These are phyloP conservation scores for Pachycephus smyrnensis DNA, from an alignment of 2,888 invertebrate genomes.

Conservation along the genomic window DNA sequence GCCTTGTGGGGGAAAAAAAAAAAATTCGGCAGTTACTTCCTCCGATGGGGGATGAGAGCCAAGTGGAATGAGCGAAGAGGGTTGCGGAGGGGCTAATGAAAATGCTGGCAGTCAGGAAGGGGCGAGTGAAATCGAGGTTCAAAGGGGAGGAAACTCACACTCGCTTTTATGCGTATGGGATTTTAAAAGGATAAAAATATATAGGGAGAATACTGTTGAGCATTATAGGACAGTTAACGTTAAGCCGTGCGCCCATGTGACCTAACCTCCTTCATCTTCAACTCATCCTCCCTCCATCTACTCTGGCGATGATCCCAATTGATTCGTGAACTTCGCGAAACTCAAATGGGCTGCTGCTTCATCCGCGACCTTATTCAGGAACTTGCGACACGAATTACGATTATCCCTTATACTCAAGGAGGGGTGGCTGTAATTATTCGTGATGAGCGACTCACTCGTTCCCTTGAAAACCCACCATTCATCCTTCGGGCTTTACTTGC, in stretches of 20 bases:
- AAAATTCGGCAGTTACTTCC: constrained; percentile 25
- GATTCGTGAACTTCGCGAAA: background rate
- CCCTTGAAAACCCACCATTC: background rate
- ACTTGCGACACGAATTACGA: background rate
- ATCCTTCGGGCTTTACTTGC: background rate
- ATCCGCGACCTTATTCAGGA: background rate
- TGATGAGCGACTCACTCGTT: background rate
- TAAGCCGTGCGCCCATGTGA: background rate
- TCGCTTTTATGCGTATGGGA: background rate
- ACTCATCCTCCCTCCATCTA: background rate
- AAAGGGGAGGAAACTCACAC: background rate
- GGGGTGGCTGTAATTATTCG: background rate
- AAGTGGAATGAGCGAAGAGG: constrained; percentile 11
- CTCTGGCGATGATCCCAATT: background rate
- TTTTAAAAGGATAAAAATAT: background rate
- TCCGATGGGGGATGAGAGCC: background rate
- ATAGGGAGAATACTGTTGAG: background rate
- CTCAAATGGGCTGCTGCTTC: background rate
- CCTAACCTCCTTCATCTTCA: background rate
- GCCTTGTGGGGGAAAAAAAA: constrained; percentile 22
- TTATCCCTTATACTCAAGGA: background rate
- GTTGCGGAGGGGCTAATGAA: constrained; percentile 17
- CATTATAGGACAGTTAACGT: background rate
- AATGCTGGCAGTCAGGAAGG: background rate
- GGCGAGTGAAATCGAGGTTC: too few species aligned